Base-by-base conservation (phyloP, 2,797 vertebrate genomes). In the Potorous gilbertii region DNA sequence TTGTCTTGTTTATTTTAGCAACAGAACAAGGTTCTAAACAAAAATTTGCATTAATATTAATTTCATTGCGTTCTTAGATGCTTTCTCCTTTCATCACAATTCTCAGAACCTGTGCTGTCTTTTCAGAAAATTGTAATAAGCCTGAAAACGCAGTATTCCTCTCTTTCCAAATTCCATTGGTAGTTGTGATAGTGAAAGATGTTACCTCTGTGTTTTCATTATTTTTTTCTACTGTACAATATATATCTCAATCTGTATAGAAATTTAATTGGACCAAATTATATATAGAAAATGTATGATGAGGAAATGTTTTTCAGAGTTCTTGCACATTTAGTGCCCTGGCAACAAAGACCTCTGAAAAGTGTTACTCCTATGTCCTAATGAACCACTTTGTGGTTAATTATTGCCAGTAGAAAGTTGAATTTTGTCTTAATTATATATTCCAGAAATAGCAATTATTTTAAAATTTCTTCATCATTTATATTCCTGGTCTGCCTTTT, bases 111-210 rank as follows among this genome's bases (percentile, higher is more conserved):
- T 87, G 55, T 96, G 74, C 55, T 96, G 90, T 94, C 81, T 97
- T 97, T 93, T 91, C 81, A 46, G 40, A 34, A 93, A 96, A 10
- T 96, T 96, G 96, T 89, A 59, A 55, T 96, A 95, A 96, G 92
- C 96, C 97, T 98, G 98, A 98, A 98, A 98, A 97, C 98, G 96
- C 97, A 93, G 89, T 97, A 95, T 97, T 97, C 52, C 92, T 96
- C 46, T 93, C 56, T 40, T 93, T 94, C 46, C 10, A 29, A 93
- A 74, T n/a, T 95, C 93, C 92, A 93, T 29, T 90, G 96, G 54
- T 87, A 87, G 8, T 87, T 27, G 40, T 27, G 52, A 24, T 9
- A 46, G 91, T 81, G 10, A 56, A 92, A 94, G 29, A 94, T 31
- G 16, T 0, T 59, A 31, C 1, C 12, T 94, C 95, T 92, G 90